A percentile compares a stretch with the other conserved stretches of the same genome.
These are phyloP conservation scores for Watsonalla cultraria DNA, from an alignment of 2,888 invertebrate species.

Conservation along the genomic window DNA sequence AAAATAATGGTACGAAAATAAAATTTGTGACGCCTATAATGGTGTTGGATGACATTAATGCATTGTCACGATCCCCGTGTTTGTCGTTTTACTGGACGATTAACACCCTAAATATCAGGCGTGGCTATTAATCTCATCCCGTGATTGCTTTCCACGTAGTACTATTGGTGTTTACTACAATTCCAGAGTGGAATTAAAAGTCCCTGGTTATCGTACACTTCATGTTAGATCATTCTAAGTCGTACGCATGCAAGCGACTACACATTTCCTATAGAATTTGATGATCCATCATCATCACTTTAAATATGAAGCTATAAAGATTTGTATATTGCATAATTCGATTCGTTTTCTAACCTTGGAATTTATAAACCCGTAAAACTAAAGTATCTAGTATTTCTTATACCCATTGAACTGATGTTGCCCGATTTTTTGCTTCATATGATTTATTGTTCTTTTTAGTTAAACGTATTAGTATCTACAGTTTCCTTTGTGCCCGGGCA, in stretches of 20 bases:
- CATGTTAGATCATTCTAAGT: no score
- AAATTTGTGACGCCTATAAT: slow-evolving; percentile 6
- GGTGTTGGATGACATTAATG: slow-evolving; percentile 10
- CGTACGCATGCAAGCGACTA: no score
- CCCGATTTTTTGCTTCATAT: slow-evolving; percentile 27
- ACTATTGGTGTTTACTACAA: neutral
- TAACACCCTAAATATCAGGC: slow-evolving; percentile 4
- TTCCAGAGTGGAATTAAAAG: slow-evolving; percentile 1
- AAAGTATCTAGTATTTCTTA: no score
- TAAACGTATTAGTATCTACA: slow-evolving; percentile 4
- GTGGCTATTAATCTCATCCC: slow-evolving; percentile 9
- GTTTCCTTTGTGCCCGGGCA: slow-evolving; percentile 45
- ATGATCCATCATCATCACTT: no score
- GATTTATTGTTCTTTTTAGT: slow-evolving; percentile 26
- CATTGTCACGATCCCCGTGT: slow-evolving; percentile 12
- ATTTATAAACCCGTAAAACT: neutral
- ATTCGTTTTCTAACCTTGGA: slow-evolving; percentile 14
- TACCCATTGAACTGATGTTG: neutral
- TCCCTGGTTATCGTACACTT: neutral
- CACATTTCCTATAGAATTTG: no score
- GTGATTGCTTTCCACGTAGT: slow-evolving; percentile 2
- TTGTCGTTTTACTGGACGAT: slow-evolving; percentile 8
- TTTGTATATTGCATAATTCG: neutral
- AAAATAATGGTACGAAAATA: neutral
- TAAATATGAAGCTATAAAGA: no score